These are phyloP conservation scores for Rhagophthalmus giganteus DNA, from an alignment of 2,888 invertebrate genomes.

Conservation along the genomic window DNA sequence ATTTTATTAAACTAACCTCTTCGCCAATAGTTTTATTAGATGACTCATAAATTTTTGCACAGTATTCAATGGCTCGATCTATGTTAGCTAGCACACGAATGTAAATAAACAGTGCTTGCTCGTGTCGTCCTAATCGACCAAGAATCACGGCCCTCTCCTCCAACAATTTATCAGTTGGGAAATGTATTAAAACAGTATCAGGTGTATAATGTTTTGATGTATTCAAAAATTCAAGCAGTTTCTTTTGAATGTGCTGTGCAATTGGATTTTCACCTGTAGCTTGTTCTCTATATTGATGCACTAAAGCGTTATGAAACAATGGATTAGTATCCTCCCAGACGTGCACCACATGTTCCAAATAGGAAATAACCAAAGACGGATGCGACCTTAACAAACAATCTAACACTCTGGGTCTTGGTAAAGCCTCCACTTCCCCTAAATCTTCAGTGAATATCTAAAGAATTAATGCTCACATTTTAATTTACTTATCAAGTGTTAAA, in stretches of 20 bases:
- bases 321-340: conserved; percentile 86
- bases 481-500: no score
- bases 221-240: conserved; percentile 78
- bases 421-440: conserved; percentile 80
- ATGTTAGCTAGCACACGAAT: conserved; percentile 85
- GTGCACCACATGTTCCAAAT: conserved; percentile 91
- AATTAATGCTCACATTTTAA: no score
- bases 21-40: conserved; percentile 35
- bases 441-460: conserved; percentile 81
- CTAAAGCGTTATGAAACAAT: conserved; percentile 86
- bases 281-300: conserved; percentile 86
- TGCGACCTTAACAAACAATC: conserved; percentile 86
- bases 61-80: conserved; percentile 81
- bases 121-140: conserved; percentile 87
- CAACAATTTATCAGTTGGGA: conserved; percentile 81
- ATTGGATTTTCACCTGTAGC: conserved; percentile 46
- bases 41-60: conserved; percentile 67
- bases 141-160: conserved; percentile 95
- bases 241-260: conserved; percentile 61
- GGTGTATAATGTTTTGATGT: conserved; percentile 81
- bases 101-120: conserved; percentile 91
- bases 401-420: conserved; percentile 86
- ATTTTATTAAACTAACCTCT: conserved; percentile 22
- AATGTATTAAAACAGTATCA: conserved; percentile 82
- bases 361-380: conserved; percentile 82